Evolutionary conservation across 2,113 vertebrate species (phyloP).

Genomic region (Eonycteris spelaea): DNA sequence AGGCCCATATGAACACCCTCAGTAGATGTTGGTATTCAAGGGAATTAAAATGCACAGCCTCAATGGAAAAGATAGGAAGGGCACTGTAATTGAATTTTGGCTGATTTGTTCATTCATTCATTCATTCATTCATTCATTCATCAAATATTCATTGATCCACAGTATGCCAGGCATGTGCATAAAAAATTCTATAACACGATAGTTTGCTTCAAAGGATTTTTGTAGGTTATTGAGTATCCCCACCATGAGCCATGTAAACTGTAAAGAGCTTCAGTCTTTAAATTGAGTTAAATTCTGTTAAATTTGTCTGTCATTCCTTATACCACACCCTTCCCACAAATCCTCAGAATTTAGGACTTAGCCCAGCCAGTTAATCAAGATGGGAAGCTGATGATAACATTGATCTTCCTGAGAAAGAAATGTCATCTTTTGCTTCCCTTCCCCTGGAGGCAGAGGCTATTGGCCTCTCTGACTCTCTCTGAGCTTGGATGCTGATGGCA

Average conservation of each 20-base stretch:
- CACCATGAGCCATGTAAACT: neutral
- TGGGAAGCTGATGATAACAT: neutral
- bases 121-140: neutral
- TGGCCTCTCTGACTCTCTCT: neutral
- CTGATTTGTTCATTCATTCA: neutral
- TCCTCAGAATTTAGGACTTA: neutral
- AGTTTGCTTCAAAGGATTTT: neutral
- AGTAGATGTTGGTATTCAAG: neutral
- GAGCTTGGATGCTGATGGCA: neutral
- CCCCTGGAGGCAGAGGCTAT: neutral
- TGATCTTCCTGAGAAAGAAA: neutral
- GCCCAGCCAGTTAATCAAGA: neutral
- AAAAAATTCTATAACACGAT: neutral
- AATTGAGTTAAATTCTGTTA: neutral
- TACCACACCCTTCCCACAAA: neutral
- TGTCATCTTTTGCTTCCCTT: neutral
- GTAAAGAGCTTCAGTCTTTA: neutral
- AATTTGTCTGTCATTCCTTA: neutral
- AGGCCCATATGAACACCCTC: neutral
- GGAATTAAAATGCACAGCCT: neutral
- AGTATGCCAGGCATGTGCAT: neutral
- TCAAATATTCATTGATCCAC: neutral
- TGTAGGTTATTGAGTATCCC: neutral
- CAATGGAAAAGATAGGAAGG: neutral
- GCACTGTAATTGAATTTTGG: neutral